phyloP scores from a whole-genome alignment of 2,797 vertebrate genomes.

The Paedocypris micromegethes region DNA sequence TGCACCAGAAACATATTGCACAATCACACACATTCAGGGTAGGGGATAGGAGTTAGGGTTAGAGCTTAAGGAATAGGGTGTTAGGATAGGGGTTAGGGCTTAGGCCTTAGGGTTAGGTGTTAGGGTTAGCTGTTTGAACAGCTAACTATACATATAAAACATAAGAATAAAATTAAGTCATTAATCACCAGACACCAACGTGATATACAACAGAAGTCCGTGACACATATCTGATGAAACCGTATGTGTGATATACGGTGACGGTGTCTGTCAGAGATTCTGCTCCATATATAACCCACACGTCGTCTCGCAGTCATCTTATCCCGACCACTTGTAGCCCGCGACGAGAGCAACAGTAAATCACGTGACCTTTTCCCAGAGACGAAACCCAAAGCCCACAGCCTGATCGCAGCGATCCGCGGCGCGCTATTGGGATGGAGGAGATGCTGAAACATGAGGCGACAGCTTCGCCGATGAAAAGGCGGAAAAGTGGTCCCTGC shows the following conservation, averaged over 20 bases:
- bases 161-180: too few relatives aligned
- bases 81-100: too few relatives aligned
- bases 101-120: too few relatives aligned
- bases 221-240: conserved; percentile 32
- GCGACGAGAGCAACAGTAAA: conserved; percentile 73
- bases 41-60: too few relatives aligned
- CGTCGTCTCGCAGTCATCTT: conserved; percentile 59
- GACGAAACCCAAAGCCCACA: conserved; percentile 68
- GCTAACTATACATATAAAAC: too few relatives aligned
- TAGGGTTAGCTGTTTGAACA: too few relatives aligned
- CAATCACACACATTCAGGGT: too few relatives aligned
- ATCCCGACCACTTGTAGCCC: conserved; percentile 71
- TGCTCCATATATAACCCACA: conserved; percentile 49
- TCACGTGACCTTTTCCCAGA: conserved; percentile 76
- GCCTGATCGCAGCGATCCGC: conserved; percentile 58
- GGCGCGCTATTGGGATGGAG: conserved; percentile 48
- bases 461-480: conserved; percentile 72
- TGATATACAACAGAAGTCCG: too few relatives aligned
- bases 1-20: too few relatives aligned
- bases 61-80: too few relatives aligned
- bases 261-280: conserved; percentile 62
- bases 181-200: too few relatives aligned
- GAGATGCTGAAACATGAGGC: conserved; percentile 72
- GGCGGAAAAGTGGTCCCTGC: conserved; percentile 71
- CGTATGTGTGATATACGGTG: conserved; percentile 63